A percentile compares a stretch with the other conserved stretches of the same genome.
Conservation (phyloP, 2,113 vertebrate species). For the Delphinus delphis region DNA sequence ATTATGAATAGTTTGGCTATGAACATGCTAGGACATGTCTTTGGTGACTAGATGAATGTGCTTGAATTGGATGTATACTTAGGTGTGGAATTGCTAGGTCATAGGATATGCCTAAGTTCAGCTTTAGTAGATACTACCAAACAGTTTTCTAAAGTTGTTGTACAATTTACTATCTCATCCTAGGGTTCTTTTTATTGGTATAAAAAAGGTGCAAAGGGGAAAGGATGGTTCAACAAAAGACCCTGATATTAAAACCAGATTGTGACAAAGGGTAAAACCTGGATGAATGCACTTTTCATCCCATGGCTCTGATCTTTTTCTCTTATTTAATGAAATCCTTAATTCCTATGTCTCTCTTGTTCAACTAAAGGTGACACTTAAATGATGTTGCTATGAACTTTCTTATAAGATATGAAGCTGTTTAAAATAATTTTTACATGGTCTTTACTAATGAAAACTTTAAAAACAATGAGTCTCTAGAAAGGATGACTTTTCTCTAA, state of each 20-base stretch:
- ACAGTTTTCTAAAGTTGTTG: not conserved
- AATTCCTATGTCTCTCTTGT: not conserved
- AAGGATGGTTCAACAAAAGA: not conserved
- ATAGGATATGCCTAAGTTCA: not conserved
- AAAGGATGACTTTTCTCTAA: not conserved
- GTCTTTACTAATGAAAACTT: no score
- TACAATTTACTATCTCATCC: not conserved
- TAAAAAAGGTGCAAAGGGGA: not conserved
- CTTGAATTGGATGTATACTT: not conserved
- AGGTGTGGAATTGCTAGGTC: not conserved
- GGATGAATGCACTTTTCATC: not conserved
- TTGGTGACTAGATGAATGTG: not conserved
- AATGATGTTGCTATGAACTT: not conserved
- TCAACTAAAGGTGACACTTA: not conserved
- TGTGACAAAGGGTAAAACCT: not conserved
- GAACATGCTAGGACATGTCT: not conserved
- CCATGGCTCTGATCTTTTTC: not conserved
- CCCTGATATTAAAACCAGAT: not conserved
- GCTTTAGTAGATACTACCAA: not conserved
- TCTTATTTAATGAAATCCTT: not conserved
- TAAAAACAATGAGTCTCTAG: not conserved
- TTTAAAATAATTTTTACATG: not conserved
- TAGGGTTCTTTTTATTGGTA: not conserved
- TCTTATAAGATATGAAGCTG: not conserved
- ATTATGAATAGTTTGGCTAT: not conserved